Evolutionary conservation across 2,113 vertebrate species (phyloP), one percentile per base, ranked within the genome.

Genomic region (Callionymus lyra): DNA sequence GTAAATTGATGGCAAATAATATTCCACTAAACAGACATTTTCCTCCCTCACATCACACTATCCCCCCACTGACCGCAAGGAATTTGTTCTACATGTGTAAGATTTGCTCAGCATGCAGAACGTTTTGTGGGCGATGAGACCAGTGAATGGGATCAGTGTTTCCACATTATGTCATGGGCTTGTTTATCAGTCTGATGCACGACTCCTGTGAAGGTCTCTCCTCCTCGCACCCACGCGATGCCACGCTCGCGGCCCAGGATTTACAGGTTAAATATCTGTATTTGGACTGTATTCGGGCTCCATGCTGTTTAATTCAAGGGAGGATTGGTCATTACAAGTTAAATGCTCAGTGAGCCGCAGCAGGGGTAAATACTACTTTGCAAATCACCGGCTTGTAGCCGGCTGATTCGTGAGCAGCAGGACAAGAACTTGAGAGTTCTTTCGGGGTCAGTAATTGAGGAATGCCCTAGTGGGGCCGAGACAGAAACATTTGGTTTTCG

Each of bases 21-120:
- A 59, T 66, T 68, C 39, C 70, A 45, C 54, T 57, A 41, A 67
- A 76, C 53, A 50, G 50, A 50, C 31, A 50, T 60, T 65, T 70
- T 41, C 12, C 51, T 14, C 2, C 43, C 59, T 47, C 53, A 27
- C 59, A 45, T 31, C 59, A 55, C 55, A 27, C 64, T 59, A 65
- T 63, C 51, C 62, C 48, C 55, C 37, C 61, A 38, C 49, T 38
- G 44, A 75, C 74, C 80, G 3, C 78, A 53, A 74, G 70, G 71
- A 82, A 82, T 80, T 67, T 72, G 65, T 71, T 77, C 81, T 77
- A 68, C 76, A 80, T 55, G 72, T 85, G 77, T 59, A 64, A 81
- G 72, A 76, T 80, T 74, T 70, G 67, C 64, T 56, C 49, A 52
- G 59, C 50, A 65, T 65, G 77, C 71, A 59, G 66, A 79, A 76